These are phyloP conservation scores for Cephus pygmeus DNA, from an alignment of 2,888 invertebrate genomes.

Conservation along the genomic window DNA sequence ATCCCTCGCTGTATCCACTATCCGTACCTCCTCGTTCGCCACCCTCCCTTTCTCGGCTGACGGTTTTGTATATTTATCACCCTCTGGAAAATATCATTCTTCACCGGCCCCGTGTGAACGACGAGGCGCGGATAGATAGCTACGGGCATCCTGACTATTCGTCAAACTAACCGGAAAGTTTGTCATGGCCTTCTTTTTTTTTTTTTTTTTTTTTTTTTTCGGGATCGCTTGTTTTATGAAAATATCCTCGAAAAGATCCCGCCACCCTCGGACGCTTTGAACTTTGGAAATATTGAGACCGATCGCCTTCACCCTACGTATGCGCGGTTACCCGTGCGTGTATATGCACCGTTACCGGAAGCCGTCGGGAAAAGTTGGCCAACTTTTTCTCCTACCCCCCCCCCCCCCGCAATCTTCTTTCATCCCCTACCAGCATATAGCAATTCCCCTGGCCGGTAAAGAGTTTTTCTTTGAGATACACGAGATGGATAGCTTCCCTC, in stretches of 20 bases:
- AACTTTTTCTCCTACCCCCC: too few relatives aligned
- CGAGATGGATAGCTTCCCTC: too few relatives aligned
- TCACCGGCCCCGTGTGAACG: conserved; percentile 29
- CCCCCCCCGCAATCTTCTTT: too few relatives aligned
- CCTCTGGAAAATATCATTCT: conserved; percentile 46
- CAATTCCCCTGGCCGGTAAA: too few relatives aligned
- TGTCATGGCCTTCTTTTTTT: conserved; percentile 36
- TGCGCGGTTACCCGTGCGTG: too few relatives aligned
- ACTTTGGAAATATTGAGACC: conserved; percentile 43
- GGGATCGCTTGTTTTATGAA: conserved; percentile 28
- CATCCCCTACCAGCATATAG: too few relatives aligned
- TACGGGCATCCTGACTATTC: conserved; percentile 36
- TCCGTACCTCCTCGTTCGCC: background rate
- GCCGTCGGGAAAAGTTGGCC: too few relatives aligned
- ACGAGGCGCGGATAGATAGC: conserved; percentile 13
- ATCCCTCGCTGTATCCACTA: conserved; percentile 11
- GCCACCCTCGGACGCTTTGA: conserved; percentile 23
- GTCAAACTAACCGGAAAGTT: conserved; percentile 49
- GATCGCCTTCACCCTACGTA: conserved; percentile 28
- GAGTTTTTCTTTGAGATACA: too few relatives aligned
- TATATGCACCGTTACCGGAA: too few relatives aligned
- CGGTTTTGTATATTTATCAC: conserved; percentile 39
- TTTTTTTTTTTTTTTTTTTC: conserved; percentile 33
- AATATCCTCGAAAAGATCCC: conserved; percentile 21
- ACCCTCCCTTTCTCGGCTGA: background rate